Evolutionary conservation across 2,888 invertebrate genomes (phyloP).

Genomic region (Tryphoninae sp.): DNA sequence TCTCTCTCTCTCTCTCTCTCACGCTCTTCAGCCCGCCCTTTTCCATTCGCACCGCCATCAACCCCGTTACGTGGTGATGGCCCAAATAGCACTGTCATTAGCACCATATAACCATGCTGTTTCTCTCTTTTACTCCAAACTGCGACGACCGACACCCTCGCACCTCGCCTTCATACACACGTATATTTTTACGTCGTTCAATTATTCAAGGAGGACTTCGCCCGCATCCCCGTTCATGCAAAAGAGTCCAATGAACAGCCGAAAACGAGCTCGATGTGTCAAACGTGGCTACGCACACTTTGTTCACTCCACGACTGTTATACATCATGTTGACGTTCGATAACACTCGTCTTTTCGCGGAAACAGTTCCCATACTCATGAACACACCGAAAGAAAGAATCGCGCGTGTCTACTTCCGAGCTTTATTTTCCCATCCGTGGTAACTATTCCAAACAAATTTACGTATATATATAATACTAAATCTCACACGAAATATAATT

Average conservation of each 20-base stretch:
- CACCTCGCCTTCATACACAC: slow-evolving; percentile 61
- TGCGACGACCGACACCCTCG: neutral
- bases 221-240: neutral
- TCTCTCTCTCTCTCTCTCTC: too few species aligned
- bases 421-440: neutral
- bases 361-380: slow-evolving; percentile 44
- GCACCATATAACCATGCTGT: too few species aligned
- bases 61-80: too few species aligned
- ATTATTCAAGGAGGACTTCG: slow-evolving; percentile 67
- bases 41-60: too few species aligned
- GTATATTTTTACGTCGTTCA: slow-evolving; percentile 69
- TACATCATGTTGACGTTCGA: slow-evolving; percentile 58
- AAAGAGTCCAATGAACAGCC: slow-evolving; percentile 34
- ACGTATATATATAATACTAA: too few species aligned
- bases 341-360: slow-evolving; percentile 36
- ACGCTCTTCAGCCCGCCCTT: too few species aligned
- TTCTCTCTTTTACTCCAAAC: neutral
- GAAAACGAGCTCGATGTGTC: slow-evolving; percentile 61
- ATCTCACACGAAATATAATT: too few species aligned
- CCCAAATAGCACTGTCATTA: too few species aligned
- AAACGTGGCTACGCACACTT: slow-evolving; percentile 40
- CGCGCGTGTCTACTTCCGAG: neutral
- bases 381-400: slow-evolving; percentile 37
- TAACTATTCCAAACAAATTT: neutral
- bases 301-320: slow-evolving; percentile 55